A percentile compares a stretch with the other conserved stretches of the same genome.
Evolutionary conservation across 1,140 invertebrate genomes (phyloP).

Genomic region (Aphaenogaster ashmeadi): DNA sequence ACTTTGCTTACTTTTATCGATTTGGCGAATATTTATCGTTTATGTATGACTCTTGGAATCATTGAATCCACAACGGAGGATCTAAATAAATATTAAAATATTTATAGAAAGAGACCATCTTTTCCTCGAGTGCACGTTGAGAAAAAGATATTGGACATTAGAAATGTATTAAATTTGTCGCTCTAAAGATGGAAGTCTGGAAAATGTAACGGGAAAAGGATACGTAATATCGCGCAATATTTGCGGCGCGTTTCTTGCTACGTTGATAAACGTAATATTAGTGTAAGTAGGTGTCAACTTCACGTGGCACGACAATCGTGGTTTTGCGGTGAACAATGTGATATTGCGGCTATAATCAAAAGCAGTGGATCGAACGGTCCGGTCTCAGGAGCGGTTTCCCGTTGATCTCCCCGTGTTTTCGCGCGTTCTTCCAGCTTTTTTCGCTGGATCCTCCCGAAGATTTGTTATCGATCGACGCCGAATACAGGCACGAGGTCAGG

Average conservation of each 20-base stretch:
- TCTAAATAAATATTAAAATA: constrained; percentile 33
- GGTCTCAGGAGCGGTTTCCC: background rate
- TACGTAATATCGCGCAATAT: background rate
- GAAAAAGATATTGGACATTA: constrained; percentile 7
- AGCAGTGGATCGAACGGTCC: constrained; percentile 31
- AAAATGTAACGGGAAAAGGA: constrained; percentile 1
- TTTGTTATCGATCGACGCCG: constrained; percentile 26
- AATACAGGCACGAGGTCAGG: constrained; percentile 20
- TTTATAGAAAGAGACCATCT: background rate
- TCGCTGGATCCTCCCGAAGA: background rate
- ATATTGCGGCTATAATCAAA: constrained; percentile 13
- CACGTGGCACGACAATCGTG: background rate
- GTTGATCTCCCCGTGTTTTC: background rate
- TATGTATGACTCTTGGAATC: background rate
- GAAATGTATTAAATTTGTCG: constrained; percentile 24
- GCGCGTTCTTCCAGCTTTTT: background rate
- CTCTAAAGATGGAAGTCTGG: background rate
- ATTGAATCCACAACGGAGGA: background rate
- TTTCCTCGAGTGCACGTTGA: background rate
- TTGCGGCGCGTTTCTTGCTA: background rate
- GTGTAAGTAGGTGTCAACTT: constrained; percentile 23
- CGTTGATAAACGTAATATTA: background rate
- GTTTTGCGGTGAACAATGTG: constrained; percentile 12
- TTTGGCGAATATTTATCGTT: background rate
- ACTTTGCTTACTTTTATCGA: background rate